phyloP scores from a whole-genome alignment of 2,797 vertebrate genomes.

The Hippoglossus hippoglossus region DNA sequence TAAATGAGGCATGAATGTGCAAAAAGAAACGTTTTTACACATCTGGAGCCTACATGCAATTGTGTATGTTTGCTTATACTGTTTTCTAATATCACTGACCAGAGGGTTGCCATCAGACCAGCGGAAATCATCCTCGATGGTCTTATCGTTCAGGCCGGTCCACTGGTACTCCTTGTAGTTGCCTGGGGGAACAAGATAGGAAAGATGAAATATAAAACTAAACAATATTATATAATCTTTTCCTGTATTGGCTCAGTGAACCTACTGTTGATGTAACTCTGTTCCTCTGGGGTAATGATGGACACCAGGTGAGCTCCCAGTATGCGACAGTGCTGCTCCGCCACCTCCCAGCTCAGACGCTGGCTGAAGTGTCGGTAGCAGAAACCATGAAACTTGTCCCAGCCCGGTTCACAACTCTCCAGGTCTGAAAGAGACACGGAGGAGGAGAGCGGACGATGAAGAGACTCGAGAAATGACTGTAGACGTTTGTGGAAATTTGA shows the following conservation, averaged over 20 bases:
- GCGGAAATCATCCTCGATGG: conserved; percentile 93
- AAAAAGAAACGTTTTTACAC: no score
- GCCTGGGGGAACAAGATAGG: conserved; percentile 72
- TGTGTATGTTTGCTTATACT: not conserved
- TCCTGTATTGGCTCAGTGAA: not conserved
- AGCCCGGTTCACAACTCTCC: conserved; percentile 87
- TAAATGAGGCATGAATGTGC: not conserved
- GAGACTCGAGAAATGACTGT: not conserved
- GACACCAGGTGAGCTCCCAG: conserved; percentile 91
- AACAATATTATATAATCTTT: not conserved
- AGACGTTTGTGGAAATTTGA: not conserved
- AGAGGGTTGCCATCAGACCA: conserved; percentile 94
- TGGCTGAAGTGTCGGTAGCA: conserved; percentile 93
- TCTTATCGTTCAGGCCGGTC: conserved; percentile 95
- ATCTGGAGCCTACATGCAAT: not conserved
- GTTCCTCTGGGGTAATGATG: conserved; percentile 93
- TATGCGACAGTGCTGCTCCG: conserved; percentile 90
- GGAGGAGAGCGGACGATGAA: not conserved
- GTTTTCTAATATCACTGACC: conserved; percentile 81
- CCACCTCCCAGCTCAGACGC: conserved; percentile 93
- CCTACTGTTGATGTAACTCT: conserved; percentile 92
- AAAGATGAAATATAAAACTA: not conserved
- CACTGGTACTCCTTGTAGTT: conserved; percentile 95
- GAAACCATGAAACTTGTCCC: conserved; percentile 93
- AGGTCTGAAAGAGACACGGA: conserved; percentile 80